Conservation (phyloP, 2,113 vertebrate genomes). For the Phyllostomus discolor region DNA sequence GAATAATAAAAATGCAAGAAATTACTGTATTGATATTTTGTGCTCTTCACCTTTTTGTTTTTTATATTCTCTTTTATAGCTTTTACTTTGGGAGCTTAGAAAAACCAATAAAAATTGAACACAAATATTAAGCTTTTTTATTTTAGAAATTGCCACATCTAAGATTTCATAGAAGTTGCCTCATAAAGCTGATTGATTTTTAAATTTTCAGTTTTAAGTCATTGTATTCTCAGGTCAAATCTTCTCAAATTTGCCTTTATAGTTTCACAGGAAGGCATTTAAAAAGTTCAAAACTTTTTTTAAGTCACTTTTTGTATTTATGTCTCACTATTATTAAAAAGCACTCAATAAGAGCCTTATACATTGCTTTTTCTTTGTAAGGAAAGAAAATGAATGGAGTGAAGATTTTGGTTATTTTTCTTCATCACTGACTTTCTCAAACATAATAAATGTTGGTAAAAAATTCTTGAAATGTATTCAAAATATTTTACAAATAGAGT, state of each 20-base stretch:
- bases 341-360: neutral
- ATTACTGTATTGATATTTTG: constrained; percentile 62
- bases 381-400: neutral
- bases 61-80: constrained; percentile 36
- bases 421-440: neutral
- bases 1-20: constrained; percentile 51
- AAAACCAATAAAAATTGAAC: constrained; percentile 53
- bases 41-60: constrained; percentile 33
- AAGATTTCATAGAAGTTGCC: constrained; percentile 9
- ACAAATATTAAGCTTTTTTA: constrained; percentile 54
- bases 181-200: constrained; percentile 45
- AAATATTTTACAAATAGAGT: neutral
- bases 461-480: neutral
- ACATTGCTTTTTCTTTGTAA: neutral
- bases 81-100: constrained; percentile 27
- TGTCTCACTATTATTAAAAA: neutral
- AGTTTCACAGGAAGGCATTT: neutral
- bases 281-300: neutral
- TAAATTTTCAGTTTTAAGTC: constrained; percentile 16
- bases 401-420: neutral
- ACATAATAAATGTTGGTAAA: neutral
- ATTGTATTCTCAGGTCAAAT: neutral
- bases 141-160: constrained; percentile 51
- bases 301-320: neutral
- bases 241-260: neutral